Percentiles rank a stretch among this genome's conserved stretches.
Evolutionary conservation across 1,140 invertebrate species (phyloP).

Genomic region (Panagrolaimus sp.): DNA sequence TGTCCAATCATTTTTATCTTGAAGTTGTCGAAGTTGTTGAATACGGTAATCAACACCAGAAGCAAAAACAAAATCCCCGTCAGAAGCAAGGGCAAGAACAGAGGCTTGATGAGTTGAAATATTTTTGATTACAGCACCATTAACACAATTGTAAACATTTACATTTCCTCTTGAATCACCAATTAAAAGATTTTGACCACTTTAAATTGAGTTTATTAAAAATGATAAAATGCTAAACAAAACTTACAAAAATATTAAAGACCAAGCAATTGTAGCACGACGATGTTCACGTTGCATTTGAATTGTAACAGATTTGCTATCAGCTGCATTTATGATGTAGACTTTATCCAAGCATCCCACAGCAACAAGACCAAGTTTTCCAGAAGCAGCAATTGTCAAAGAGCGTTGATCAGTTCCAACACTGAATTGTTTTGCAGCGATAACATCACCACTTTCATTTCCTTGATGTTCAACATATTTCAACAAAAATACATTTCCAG

Average conservation of each 20-base stretch:
- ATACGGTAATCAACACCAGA: slow-evolving; percentile 43
- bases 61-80: slow-evolving; percentile 35
- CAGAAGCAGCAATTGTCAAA: slow-evolving; percentile 23
- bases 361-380: slow-evolving; percentile 5
- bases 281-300: slow-evolving; percentile 21
- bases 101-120: slow-evolving; percentile 33
- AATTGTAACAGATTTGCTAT: slow-evolving; percentile 20
- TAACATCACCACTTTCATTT: slow-evolving; percentile 26
- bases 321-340: background rate
- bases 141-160: slow-evolving; percentile 34
- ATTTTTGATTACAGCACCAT: slow-evolving; percentile 40
- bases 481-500: slow-evolving; percentile 27
- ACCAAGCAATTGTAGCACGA: slow-evolving; percentile 38
- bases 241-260: slow-evolving; percentile 39
- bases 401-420: slow-evolving; percentile 22
- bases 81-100: slow-evolving; percentile 29
- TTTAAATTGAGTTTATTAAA: slow-evolving; percentile 23
- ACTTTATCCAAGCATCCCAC: slow-evolving; percentile 21
- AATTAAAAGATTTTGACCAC: slow-evolving; percentile 39
- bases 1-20: slow-evolving; percentile 36
- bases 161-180: slow-evolving; percentile 41
- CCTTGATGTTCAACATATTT: background rate
- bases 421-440: slow-evolving; percentile 21
- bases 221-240: background rate
- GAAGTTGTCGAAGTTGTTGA: slow-evolving; percentile 33